Evolutionary conservation across 2,113 vertebrate species (phyloP).

Genomic region (Eleginops maclovinus): DNA sequence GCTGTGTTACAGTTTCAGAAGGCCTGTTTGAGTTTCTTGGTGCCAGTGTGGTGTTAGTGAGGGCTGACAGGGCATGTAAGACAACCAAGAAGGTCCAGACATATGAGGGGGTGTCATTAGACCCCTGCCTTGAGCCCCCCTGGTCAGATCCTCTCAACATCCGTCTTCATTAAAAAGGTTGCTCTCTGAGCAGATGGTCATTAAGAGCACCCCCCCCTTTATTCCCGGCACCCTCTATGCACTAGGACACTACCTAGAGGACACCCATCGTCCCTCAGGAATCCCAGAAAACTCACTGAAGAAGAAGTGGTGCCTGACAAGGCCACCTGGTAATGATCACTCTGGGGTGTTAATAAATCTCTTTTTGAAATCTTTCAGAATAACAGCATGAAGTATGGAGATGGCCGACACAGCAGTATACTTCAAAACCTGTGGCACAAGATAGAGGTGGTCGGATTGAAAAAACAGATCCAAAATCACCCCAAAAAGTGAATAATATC

Average conservation of each 20-base stretch:
- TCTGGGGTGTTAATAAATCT: slow-evolving; percentile 66
- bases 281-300: slow-evolving; percentile 40
- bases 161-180: slow-evolving; percentile 85
- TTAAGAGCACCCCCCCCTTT: slow-evolving; percentile 71
- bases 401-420: slow-evolving; percentile 20
- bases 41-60: slow-evolving; percentile 6
- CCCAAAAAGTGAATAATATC: neutral
- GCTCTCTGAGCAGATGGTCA: slow-evolving; percentile 84
- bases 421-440: slow-evolving; percentile 33
- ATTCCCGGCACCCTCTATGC: slow-evolving; percentile 58
- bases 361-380: slow-evolving; percentile 53
- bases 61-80: slow-evolving; percentile 38
- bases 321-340: slow-evolving; percentile 66
- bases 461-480: slow-evolving; percentile 31
- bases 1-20: neutral
- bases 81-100: slow-evolving; percentile 59
- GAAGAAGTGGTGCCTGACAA: slow-evolving; percentile 34
- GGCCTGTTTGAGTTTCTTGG: slow-evolving; percentile 11
- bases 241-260: slow-evolving; percentile 80
- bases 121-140: slow-evolving; percentile 76
- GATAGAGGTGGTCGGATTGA: slow-evolving; percentile 10
- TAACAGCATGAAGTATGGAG: slow-evolving; percentile 42
- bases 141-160: slow-evolving; percentile 77
- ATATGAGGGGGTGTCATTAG: slow-evolving; percentile 79
- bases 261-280: slow-evolving; percentile 61